phyloP scores from a whole-genome alignment of 1,140 invertebrate genomes.

The Monochamus saltuarius region DNA sequence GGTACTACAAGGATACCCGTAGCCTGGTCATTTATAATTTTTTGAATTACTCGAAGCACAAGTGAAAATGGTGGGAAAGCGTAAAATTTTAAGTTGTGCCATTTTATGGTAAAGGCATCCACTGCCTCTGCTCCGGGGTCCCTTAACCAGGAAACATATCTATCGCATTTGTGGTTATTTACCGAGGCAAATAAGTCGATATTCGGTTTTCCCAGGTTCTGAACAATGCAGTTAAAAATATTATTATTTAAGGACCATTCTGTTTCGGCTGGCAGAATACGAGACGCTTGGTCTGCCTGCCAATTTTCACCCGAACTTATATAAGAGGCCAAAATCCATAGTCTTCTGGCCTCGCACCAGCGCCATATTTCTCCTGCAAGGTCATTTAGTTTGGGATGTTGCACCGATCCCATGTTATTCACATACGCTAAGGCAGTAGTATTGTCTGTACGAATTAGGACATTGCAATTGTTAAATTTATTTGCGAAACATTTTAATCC shows the following conservation, averaged over 20 bases:
- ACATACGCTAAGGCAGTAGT: too few relatives aligned
- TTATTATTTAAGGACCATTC: background rate
- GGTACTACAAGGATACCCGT: constrained; percentile 11
- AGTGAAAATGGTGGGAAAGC: constrained; percentile 13
- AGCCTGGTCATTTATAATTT: constrained; percentile 20
- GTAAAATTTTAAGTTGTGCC: constrained; percentile 15
- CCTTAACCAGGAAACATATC: constrained; percentile 18
- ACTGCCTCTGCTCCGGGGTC: constrained; percentile 8
- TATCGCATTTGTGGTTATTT: constrained; percentile 18
- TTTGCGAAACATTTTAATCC: too few relatives aligned
- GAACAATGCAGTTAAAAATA: constrained; percentile 1
- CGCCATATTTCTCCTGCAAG: background rate
- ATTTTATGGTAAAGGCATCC: constrained; percentile 23
- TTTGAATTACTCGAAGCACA: constrained; percentile 23
- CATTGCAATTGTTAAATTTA: too few relatives aligned
- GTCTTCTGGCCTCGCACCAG: background rate
- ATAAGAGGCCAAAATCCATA: background rate
- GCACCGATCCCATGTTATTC: too few relatives aligned
- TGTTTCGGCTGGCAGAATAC: background rate
- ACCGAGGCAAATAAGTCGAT: constrained; percentile 25
- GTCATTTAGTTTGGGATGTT: too few relatives aligned
- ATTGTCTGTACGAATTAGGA: too few relatives aligned
- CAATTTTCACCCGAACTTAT: background rate
- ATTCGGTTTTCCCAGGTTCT: constrained; percentile 11
- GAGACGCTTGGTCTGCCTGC: constrained; percentile 1